These are phyloP conservation scores for Callimorpha dominula DNA, from an alignment of 2,888 invertebrate species.

Conservation along the genomic window DNA sequence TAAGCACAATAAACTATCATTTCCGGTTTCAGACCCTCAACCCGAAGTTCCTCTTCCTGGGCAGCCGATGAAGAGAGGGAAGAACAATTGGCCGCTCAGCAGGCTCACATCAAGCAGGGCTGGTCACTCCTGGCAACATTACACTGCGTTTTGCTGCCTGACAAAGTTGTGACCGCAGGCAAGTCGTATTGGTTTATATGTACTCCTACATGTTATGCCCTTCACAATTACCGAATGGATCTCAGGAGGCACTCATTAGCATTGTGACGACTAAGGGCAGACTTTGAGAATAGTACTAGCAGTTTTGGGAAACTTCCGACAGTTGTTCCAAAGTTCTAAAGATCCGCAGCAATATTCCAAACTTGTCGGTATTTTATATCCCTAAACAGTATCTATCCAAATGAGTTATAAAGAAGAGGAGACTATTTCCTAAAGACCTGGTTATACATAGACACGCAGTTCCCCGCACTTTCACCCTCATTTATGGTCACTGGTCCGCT, in stretches of 20 bases:
- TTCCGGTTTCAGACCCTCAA: conserved; percentile 83
- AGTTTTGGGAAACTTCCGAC: neutral
- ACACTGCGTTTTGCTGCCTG: conserved; percentile 98
- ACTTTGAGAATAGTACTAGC: neutral
- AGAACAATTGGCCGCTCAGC: conserved; percentile 94
- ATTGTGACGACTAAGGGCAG: no score
- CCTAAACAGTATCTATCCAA: neutral
- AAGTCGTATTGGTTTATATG: conserved; percentile 1
- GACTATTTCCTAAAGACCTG: no score
- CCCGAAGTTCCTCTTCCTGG: conserved; percentile 88
- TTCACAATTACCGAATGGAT: neutral
- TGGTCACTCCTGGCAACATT: conserved; percentile 98
- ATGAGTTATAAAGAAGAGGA: neutral
- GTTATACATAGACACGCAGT: no score
- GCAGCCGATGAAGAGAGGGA: conserved; percentile 93
- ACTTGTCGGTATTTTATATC: neutral
- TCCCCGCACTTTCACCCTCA: no score
- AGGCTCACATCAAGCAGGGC: conserved; percentile 97
- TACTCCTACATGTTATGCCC: neutral
- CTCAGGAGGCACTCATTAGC: neutral
- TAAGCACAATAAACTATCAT: neutral
- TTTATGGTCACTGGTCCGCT: no score
- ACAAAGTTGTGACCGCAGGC: conserved; percentile 91
- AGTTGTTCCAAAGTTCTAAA: neutral
- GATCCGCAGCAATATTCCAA: no score